Conservation (phyloP, 1,140 invertebrate species). For the Ephestia elutella region DNA sequence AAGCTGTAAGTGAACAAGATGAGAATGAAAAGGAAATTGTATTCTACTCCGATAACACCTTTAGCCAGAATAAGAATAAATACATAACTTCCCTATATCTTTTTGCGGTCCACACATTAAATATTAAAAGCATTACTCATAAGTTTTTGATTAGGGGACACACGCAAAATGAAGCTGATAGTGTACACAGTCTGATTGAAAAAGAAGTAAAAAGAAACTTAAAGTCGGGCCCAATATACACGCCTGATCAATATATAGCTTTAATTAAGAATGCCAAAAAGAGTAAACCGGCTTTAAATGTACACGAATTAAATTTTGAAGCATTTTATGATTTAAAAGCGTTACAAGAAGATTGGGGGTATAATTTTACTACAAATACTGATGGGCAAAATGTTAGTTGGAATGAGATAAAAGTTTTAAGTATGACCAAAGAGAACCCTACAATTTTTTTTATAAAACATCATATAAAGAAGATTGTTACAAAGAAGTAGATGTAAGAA, state of each 20-base stretch:
- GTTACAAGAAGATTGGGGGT: slow-evolving; percentile 27
- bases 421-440: slow-evolving; percentile 15
- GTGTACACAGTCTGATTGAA: slow-evolving; percentile 49
- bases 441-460: slow-evolving; percentile 20
- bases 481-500: slow-evolving; percentile 17
- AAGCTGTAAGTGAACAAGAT: too few species aligned
- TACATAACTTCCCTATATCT: too few species aligned
- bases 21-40: too few species aligned
- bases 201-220: slow-evolving; percentile 37
- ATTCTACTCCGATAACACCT: too few species aligned
- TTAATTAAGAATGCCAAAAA: too few species aligned
- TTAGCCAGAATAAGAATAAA: too few species aligned
- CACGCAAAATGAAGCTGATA: slow-evolving; percentile 58
- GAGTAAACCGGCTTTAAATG: slow-evolving; percentile 17
- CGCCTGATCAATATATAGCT: too few species aligned
- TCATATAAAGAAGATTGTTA: slow-evolving; percentile 22
- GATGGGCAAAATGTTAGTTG: slow-evolving; percentile 21
- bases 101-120: slow-evolving; percentile 11
- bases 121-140: slow-evolving; percentile 49
- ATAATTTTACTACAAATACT: slow-evolving; percentile 29
- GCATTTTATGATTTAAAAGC: slow-evolving; percentile 25
- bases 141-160: slow-evolving; percentile 54
- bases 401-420: slow-evolving; percentile 33
- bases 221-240: slow-evolving; percentile 39
- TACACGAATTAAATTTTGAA: slow-evolving; percentile 20